Percentiles rank a stretch among this genome's conserved stretches.
phyloP scores from a whole-genome alignment of 37 sponge, comb jelly and placozoan species.

The Bolinopsis microptera region DNA sequence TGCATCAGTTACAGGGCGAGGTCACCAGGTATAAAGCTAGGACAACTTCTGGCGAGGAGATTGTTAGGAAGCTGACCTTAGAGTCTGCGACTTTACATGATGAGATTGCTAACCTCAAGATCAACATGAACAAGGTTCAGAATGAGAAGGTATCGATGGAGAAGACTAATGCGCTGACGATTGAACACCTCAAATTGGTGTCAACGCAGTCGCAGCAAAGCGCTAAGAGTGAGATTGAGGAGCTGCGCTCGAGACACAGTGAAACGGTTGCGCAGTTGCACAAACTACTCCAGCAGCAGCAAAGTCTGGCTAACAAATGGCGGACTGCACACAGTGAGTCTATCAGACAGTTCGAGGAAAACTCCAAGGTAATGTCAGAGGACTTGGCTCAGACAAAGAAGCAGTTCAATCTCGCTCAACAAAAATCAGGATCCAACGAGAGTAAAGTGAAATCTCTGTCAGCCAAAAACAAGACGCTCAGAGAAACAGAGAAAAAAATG shows the following conservation, averaged over 20 bases:
- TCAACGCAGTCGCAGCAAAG: slow-evolving; percentile 33
- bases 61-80: slow-evolving; percentile 7
- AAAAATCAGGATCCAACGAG: not conserved
- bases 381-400: not conserved
- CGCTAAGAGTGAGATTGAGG: slow-evolving; percentile 43
- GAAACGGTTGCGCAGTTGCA: slow-evolving; percentile 49
- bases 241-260: slow-evolving; percentile 36
- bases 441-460: slow-evolving; percentile 1
- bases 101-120: slow-evolving; percentile 45
- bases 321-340: slow-evolving; percentile 48
- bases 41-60: slow-evolving; percentile 10
- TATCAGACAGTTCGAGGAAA: slow-evolving; percentile 57
- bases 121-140: slow-evolving; percentile 41
- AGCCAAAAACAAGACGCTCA: slow-evolving; percentile 33
- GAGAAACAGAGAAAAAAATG: slow-evolving; percentile 53
- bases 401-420: not conserved
- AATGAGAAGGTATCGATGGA: slow-evolving; percentile 17
- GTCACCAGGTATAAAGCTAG: slow-evolving; percentile 30
- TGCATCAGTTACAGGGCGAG: slow-evolving; percentile 48
- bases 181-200: slow-evolving; percentile 64
- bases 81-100: slow-evolving; percentile 26
- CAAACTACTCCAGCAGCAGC: slow-evolving; percentile 17
- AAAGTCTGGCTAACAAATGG: slow-evolving; percentile 60
- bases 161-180: slow-evolving; percentile 51
- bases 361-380: not conserved